These are phyloP conservation scores for Nibea albiflora DNA, from an alignment of 2,113 vertebrate genomes.

Conservation along the genomic window DNA sequence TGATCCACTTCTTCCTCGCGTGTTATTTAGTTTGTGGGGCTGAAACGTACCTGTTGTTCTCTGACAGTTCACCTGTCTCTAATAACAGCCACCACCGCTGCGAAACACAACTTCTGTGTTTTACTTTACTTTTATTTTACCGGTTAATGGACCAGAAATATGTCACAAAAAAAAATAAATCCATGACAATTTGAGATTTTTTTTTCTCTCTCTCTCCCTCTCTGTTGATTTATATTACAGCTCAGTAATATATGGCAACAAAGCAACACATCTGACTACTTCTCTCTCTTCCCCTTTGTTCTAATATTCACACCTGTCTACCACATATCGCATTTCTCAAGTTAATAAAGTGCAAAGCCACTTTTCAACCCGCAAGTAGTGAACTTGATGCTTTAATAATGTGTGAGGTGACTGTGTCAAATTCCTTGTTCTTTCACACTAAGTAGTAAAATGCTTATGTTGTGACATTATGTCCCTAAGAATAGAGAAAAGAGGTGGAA, in stretches of 20 bases:
- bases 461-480: constrained; percentile 69
- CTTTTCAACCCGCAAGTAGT: constrained; percentile 59
- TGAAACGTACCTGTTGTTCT: background rate
- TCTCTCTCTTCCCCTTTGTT: background rate
- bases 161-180: background rate
- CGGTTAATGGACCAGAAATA: constrained; percentile 6
- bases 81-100: background rate
- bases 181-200: background rate
- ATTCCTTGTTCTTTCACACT: constrained; percentile 49
- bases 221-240: constrained; percentile 9
- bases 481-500: constrained; percentile 60
- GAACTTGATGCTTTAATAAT: constrained; percentile 58
- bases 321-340: constrained; percentile 35
- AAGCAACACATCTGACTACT: constrained; percentile 46
- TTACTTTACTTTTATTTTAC: background rate
- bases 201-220: too few species aligned
- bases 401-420: constrained; percentile 52
- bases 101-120: background rate
- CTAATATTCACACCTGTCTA: constrained; percentile 68
- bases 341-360: constrained; percentile 44
- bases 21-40: background rate
- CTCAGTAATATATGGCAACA: constrained; percentile 30
- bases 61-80: background rate
- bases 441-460: constrained; percentile 59
- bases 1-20: background rate